Conservation (phyloP, 2,888 invertebrate species). For the Conops quadrifasciatus region DNA sequence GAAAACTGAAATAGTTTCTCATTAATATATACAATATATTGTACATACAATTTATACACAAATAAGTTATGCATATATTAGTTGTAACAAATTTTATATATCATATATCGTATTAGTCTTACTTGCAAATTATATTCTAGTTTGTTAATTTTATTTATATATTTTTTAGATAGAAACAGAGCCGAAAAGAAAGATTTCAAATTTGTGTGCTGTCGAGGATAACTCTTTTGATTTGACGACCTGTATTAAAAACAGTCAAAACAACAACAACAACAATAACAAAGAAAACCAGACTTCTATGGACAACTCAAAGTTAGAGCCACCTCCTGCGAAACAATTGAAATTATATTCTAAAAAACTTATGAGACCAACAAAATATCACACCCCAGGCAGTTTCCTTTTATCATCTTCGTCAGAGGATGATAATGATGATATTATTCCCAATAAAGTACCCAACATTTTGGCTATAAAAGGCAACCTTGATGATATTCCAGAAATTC, state of each 20-base stretch:
- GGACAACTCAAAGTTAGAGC: background rate
- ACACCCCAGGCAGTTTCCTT: background rate
- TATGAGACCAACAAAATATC: background rate
- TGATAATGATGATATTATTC: background rate
- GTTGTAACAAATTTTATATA: background rate
- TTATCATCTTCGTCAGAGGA: background rate
- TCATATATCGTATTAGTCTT: too few species aligned
- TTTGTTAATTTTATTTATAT: background rate
- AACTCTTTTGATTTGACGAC: too few species aligned
- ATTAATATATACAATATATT: too few species aligned
- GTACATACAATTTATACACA: background rate
- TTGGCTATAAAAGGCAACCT: too few species aligned
- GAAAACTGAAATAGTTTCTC: background rate
- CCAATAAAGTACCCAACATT: too few species aligned
- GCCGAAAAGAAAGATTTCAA: background rate
- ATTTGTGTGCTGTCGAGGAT: too few species aligned
- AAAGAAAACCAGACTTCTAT: background rate
- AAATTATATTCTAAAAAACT: background rate
- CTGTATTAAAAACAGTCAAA: background rate
- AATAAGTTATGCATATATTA: background rate
- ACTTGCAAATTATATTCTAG: background rate
- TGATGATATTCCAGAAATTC: background rate
- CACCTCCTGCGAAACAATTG: slow-evolving; percentile 2
- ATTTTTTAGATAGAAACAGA: background rate
- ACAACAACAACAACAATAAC: background rate